These are phyloP conservation scores for Tonatia bakeri DNA, from an alignment of 2,113 vertebrate genomes.

Conservation along the genomic window DNA sequence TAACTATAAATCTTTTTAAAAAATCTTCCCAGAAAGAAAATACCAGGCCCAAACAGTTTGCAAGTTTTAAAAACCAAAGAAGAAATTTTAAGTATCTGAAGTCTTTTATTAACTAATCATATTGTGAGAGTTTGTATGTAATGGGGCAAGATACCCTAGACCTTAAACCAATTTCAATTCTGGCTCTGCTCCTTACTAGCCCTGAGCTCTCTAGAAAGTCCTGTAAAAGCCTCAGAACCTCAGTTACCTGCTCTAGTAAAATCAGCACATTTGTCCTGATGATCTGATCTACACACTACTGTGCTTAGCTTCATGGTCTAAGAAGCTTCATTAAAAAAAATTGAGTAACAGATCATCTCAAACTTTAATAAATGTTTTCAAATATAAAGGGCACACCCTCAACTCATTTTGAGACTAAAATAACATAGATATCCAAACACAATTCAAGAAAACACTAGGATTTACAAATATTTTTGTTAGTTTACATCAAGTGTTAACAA, in stretches of 20 bases:
- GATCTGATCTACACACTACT: conserved; percentile 34
- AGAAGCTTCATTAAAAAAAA: conserved; percentile 58
- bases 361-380: neutral
- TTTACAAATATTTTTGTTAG: neutral
- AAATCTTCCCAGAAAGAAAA: neutral
- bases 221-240: neutral
- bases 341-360: neutral
- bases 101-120: neutral
- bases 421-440: neutral
- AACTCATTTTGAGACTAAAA: neutral
- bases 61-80: conserved; percentile 8
- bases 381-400: neutral
- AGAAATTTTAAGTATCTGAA: neutral
- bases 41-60: neutral
- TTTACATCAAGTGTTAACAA: neutral
- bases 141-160: neutral
- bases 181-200: neutral
- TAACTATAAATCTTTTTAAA: neutral
- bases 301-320: neutral
- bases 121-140: neutral
- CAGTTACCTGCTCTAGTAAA: neutral
- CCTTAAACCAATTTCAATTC: neutral
- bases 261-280: neutral
- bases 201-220: neutral
- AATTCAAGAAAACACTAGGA: neutral